These are phyloP conservation scores for Chionoecetes opilio DNA, from an alignment of 1,140 invertebrate species.

Conservation along the genomic window DNA sequence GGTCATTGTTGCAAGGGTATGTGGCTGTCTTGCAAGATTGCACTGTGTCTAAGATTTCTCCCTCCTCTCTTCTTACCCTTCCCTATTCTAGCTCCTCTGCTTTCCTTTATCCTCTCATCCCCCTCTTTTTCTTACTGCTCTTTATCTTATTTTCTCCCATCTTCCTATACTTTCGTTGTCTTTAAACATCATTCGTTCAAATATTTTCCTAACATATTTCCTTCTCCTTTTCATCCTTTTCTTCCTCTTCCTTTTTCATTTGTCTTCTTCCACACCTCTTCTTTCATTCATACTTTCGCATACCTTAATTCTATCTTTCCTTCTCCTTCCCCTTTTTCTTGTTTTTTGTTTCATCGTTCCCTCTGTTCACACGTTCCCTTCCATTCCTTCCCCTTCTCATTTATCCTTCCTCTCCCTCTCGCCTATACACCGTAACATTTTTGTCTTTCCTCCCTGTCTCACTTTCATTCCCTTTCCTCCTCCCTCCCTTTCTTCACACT, in stretches of 20 bases:
- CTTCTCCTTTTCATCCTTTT: not conserved
- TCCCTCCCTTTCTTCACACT: not conserved
- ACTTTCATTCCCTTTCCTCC: not conserved
- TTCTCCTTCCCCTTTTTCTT: too few species aligned
- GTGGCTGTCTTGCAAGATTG: conserved; percentile 37
- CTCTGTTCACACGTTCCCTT: too few species aligned
- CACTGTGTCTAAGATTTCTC: not conserved
- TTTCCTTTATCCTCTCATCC: not conserved
- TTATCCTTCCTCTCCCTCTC: not conserved
- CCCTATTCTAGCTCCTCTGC: not conserved
- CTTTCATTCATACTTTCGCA: not conserved
- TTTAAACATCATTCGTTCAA: not conserved
- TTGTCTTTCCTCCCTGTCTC: not conserved
- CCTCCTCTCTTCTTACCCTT: not conserved
- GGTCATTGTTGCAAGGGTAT: conserved; percentile 33
- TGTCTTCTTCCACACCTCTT: not conserved
- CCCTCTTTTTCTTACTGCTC: not conserved
- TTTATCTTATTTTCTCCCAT: not conserved
- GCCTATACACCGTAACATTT: not conserved
- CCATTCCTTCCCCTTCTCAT: too few species aligned
- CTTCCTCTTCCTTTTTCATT: not conserved
- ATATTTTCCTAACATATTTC: not conserved
- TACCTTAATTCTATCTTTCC: too few species aligned
- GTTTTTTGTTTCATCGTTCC: too few species aligned
- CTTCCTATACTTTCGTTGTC: not conserved